These are phyloP conservation scores for Lutjanus argentimaculatus DNA, from an alignment of 2,797 vertebrate genomes.

Conservation along the genomic window DNA sequence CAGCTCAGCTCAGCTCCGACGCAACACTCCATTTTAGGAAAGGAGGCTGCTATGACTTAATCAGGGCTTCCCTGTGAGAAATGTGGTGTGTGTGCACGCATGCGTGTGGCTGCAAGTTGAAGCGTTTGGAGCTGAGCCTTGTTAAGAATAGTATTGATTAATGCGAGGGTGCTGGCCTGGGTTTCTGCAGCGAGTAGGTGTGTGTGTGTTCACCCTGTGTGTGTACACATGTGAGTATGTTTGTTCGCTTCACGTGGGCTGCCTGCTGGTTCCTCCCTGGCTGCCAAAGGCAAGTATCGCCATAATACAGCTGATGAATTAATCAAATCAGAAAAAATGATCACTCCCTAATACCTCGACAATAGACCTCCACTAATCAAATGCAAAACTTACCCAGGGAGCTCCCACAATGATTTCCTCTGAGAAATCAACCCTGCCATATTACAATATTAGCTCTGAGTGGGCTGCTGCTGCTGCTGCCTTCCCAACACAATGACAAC, in stretches of 20 bases:
- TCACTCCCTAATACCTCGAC: constrained; percentile 36
- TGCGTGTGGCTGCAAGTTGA: constrained; percentile 29
- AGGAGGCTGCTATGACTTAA: constrained; percentile 77
- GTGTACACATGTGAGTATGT: background rate
- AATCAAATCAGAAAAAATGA: constrained; percentile 57
- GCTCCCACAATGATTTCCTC: constrained; percentile 56
- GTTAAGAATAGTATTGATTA: constrained; percentile 69
- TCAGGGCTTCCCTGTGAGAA: constrained; percentile 79
- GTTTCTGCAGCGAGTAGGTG: constrained; percentile 44
- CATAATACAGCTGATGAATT: constrained; percentile 45
- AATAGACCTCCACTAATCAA: constrained; percentile 49
- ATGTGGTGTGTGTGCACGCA: constrained; percentile 35
- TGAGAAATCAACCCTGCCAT: constrained; percentile 56
- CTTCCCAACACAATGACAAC: constrained; percentile 24
- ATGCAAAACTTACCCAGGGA: constrained; percentile 46
- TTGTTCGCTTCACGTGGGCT: constrained; percentile 22
- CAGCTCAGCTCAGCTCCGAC: constrained; percentile 35
- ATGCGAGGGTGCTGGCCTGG: constrained; percentile 48
- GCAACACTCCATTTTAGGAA: constrained; percentile 68
- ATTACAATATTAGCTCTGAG: constrained; percentile 47
- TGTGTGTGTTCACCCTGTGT: constrained; percentile 12
- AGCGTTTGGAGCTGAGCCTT: constrained; percentile 29
- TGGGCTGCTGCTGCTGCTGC: constrained; percentile 41
- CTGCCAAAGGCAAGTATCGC: background rate
- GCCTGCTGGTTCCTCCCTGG: constrained; percentile 16